Percentiles rank a stretch among this genome's conserved stretches.
Conservation (phyloP, 1,140 invertebrate genomes). For the Tetranychus cinnabarinus region DNA sequence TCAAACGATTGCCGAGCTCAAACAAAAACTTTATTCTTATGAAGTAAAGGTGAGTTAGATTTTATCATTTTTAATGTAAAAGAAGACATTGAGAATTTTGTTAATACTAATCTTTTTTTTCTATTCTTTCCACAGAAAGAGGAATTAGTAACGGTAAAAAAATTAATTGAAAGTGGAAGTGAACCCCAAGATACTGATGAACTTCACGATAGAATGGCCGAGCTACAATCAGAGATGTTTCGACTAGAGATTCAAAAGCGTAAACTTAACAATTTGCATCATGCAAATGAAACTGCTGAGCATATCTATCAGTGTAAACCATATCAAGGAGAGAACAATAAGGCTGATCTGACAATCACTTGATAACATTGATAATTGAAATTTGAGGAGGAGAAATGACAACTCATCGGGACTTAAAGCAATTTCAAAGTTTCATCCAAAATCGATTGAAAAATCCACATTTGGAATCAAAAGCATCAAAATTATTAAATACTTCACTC, state of each 20-base stretch:
- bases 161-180: conserved; percentile 57
- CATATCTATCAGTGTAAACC: no score
- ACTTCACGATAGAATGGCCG: conserved; percentile 65
- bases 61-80: conserved; percentile 15
- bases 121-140: conserved; percentile 38
- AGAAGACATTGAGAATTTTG: neutral
- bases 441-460: no score
- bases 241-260: conserved; percentile 5
- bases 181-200: conserved; percentile 40
- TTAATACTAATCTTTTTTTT: neutral
- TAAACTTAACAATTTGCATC: conserved; percentile 4
- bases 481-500: no score
- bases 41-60: conserved; percentile 50
- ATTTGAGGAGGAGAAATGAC: no score
- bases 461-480: no score
- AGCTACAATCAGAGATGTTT: conserved; percentile 66
- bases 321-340: no score
- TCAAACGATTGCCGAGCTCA: conserved; percentile 76
- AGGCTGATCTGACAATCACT: no score
- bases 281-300: no score
- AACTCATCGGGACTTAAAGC: no score
- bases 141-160: conserved; percentile 66
- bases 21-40: conserved; percentile 73
- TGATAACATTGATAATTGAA: no score
- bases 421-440: no score